Evolutionary conservation across 2,113 vertebrate genomes (phyloP), one percentile per base, ranked within the genome.

Genomic region (Ammodytes dubius): DNA sequence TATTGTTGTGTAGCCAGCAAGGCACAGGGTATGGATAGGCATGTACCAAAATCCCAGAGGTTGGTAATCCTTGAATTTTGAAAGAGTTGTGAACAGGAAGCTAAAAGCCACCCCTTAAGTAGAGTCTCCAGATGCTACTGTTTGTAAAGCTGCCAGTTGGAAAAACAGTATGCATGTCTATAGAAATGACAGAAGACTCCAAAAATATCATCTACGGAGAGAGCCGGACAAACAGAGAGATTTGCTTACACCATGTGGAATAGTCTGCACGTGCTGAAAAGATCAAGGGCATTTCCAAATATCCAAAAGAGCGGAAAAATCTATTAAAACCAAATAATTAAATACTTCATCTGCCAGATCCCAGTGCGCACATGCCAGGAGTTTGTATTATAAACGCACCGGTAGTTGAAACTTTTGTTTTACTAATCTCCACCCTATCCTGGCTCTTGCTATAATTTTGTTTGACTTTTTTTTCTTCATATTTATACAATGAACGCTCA

Each of bases 341-440:
- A 90, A 85, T 67, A 81, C 72, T 87, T 87, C 78, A 79, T 86
- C 76, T 88, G 87, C 63, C 95, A 95, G 94, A 96, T 95, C 95
- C 96, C 79, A 75, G 72, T 10, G 61, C 43, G 50, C 81, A 88
- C 85, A 75, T 70, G 79, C 77, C 88, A 88, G 75, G 78, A 86
- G 88, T 91, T 92, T 90, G 89, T 85, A 93, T 93, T 91, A 92
- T 90, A 88, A 88, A 93, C 68, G 90, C 87, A 83, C 89, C 77
- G 83, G 69, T 88, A 90, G 91, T 49, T 74, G 76, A 91, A 92
- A 93, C 89, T 90, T 91, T 91, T 92, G 87, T 91, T 89, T 90
- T 91, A 87, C 84, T 93, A 92, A 93, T 92, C 91, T 87, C 84
- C 67, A 56, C 63, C 74, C 50, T 66, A 68, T 70, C 86, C 87